Evolutionary conservation across 1,140 invertebrate genomes (phyloP), one percentile per base, ranked within the genome.

Genomic region (Zaprionus tsacasi): DNA sequence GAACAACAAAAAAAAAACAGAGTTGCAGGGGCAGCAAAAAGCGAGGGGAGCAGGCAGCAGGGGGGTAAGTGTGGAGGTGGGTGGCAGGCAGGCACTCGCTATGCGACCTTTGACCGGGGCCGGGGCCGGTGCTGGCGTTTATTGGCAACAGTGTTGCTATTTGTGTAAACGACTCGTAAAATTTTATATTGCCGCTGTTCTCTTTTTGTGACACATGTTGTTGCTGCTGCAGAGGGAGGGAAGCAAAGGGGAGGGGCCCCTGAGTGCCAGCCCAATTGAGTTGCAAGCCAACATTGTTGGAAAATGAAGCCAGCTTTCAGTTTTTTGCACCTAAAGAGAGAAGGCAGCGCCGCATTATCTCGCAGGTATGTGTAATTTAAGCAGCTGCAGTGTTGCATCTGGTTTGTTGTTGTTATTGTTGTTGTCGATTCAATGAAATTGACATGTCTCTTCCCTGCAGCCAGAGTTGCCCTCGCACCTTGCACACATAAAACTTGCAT

Each of bases 131-230:
- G 35, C 36, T 56, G 48, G 81, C 69, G 81, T 88, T 88, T 88
- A 88, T 89, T 88, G 85, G 85, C 85, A 88, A 88, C 85, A 89
- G 85, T 88, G 85, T 88, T 88, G 85, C 85, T 76, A 88, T 88
- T 88, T 88, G 85, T 89, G 85, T 88, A 88, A 88, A 83, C 85
- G 85, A 88, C 71, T 88, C 85, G 85, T 88, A 89, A 88, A 88
- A 89, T 89, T 88, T 89, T 89, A 88, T 88, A 87, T 68, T 83
- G 80, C 73, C 69, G 83, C 77, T 61, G 67, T 65, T 72, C 65
- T 79, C 59, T 56, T 69, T 69, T 61, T 43, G 50, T 58, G 38
- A 76, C 76, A 76, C 71, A 76, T 70, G 69, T 69, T 64, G 50
- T 61, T 50, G 35, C 52, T 48, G 45, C 10, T 35, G 33, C 13